Base-by-base conservation (phyloP, 1,140 invertebrate genomes). In the Drosophila nigrodunni region DNA sequence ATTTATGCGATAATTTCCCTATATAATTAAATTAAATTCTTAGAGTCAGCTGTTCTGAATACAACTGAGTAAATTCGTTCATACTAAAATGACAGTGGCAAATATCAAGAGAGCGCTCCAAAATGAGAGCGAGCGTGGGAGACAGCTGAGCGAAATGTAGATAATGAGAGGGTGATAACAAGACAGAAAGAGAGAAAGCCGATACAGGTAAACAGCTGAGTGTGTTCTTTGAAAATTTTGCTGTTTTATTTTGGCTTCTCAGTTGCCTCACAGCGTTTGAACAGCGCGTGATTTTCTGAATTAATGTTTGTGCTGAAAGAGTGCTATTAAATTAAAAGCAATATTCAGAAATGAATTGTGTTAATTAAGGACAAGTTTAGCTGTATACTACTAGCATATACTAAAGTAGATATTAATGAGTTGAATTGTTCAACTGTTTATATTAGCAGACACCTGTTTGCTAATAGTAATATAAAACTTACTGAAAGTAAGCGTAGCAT, bases 201-300 rank as follows among this genome's bases (percentile, higher is more conserved):
- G 61, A 34, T 34, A 35, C 34, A 67, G 64, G 15, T 35, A 57
- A 67, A 55, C 41, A 65, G 30, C 9, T 57, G 54, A 57, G 18
- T 49, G 59, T 6, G 52, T 37, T 21, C 21, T 54, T 72, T 70
- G 50, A 57, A 67, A 73, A 69, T 64, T 73, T 21, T 44, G 39
- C 41, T 62, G 80, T 67, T 65, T 73, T 57, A 43, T 49, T 62
- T 18, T 21, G 39, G 47, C 64, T 43, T 25, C 41, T 60, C 73
- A 76, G 74, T 87, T 79, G 79, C 21, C 70, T 65, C 60, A 25
- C 62, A 58, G 57, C 77, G n/a, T 50, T 64, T 69, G 78, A 78
- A 60, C 49, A 59, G 65, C 47, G 66, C 47, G 62, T 34, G 49
- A 80, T 69, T 71, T 59, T 47, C n/a, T 41, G 9, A 1, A 39